A percentile compares a stretch with the other conserved stretches of the same genome.
Evolutionary conservation across 2,797 vertebrate genomes (phyloP).

Genomic region (Parotocinclus haroldoi): DNA sequence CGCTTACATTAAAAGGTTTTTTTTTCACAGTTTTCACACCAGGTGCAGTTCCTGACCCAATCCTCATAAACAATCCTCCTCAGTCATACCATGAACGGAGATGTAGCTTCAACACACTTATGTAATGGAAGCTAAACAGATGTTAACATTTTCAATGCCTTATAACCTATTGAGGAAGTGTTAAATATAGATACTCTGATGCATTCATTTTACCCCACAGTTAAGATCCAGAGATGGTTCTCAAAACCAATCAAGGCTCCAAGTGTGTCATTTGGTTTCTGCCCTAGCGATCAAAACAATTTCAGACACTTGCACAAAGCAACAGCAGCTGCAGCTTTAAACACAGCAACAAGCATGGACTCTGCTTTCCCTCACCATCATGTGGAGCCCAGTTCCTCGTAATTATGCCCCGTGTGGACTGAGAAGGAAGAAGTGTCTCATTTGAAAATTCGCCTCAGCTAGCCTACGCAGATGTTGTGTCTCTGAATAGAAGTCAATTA

Average conservation of each 20-base stretch:
- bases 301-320: slow-evolving; percentile 55
- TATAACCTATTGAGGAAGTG: too few species aligned
- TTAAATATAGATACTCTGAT: slow-evolving; percentile 36
- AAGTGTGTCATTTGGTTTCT: slow-evolving; percentile 26
- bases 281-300: slow-evolving; percentile 37
- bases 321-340: slow-evolving; percentile 70
- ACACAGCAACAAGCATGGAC: slow-evolving; percentile 64
- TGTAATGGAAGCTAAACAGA: too few species aligned
- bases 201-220: slow-evolving; percentile 30
- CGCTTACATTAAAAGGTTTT: too few species aligned
- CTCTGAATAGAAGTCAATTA: slow-evolving; percentile 61
- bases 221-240: slow-evolving; percentile 34
- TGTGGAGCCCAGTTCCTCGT: slow-evolving; percentile 56
- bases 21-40: too few species aligned
- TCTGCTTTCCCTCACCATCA: slow-evolving; percentile 47
- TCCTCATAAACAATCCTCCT: too few species aligned
- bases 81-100: too few species aligned
- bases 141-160: too few species aligned
- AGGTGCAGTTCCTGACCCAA: too few species aligned
- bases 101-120: too few species aligned
- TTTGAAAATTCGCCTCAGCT: slow-evolving; percentile 50
- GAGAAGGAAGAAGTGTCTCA: slow-evolving; percentile 53
- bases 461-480: slow-evolving; percentile 63
- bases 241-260: slow-evolving; percentile 45
- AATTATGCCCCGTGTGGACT: slow-evolving; percentile 69